A percentile compares a stretch with the other conserved stretches of the same genome.
phyloP scores from a whole-genome alignment of 2,888 invertebrate genomes.

The Taphrorychus bicolor region DNA sequence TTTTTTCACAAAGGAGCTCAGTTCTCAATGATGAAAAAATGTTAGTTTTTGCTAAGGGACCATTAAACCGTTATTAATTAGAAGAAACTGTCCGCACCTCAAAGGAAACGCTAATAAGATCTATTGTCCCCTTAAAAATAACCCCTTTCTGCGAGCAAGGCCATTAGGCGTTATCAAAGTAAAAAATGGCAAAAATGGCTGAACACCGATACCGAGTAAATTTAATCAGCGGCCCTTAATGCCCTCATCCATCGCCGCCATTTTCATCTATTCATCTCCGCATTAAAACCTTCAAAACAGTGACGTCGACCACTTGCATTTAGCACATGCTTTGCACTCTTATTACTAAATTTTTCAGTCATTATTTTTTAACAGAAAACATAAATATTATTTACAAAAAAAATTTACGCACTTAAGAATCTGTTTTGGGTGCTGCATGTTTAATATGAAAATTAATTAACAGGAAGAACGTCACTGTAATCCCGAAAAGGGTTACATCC shows the following conservation, averaged over 20 bases:
- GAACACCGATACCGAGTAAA: conserved; percentile 42
- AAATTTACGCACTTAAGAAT: too few relatives aligned
- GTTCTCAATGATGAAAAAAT: too few relatives aligned
- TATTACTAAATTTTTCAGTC: too few relatives aligned
- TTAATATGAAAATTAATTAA: background rate
- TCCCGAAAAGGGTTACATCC: conserved; percentile 32
- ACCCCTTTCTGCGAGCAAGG: conserved; percentile 26
- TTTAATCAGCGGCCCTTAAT: conserved; percentile 41
- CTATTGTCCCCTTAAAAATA: conserved; percentile 27
- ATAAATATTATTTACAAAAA: too few relatives aligned
- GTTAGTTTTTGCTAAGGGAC: background rate
- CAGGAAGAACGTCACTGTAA: conserved; percentile 14
- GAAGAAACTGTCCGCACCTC: background rate
- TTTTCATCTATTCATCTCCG: conserved; percentile 42
- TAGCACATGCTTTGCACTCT: too few relatives aligned
- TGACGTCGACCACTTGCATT: conserved; percentile 8
- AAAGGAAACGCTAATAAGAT: background rate
- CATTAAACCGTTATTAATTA: background rate
- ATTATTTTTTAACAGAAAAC: too few relatives aligned
- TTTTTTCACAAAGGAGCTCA: too few relatives aligned
- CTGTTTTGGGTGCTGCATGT: background rate
- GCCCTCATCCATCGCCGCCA: conserved; percentile 39
- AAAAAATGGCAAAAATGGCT: conserved; percentile 42
- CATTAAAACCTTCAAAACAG: conserved; percentile 29
- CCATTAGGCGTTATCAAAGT: conserved; percentile 40